Percentiles rank a stretch among this genome's conserved stretches.
These are phyloP conservation scores for Tuberolachnus salignus DNA, from an alignment of 2,888 invertebrate genomes.

Conservation along the genomic window DNA sequence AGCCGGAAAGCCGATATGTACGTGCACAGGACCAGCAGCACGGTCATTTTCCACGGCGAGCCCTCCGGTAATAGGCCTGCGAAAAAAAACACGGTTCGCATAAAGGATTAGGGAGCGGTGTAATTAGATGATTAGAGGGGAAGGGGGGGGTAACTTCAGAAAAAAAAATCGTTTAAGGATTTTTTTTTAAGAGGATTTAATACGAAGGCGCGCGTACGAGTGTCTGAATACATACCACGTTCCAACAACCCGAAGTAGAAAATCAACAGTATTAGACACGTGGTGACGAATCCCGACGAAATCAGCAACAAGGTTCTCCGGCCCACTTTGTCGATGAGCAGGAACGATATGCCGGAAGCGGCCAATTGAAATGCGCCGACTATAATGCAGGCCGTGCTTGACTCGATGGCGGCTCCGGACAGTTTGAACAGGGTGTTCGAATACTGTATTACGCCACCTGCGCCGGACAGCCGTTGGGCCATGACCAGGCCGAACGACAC, in stretches of 20 bases:
- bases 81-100: not conserved
- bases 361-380: slow-evolving; percentile 62
- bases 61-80: not conserved
- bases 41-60: slow-evolving; percentile 7
- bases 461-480: slow-evolving; percentile 62
- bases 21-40: slow-evolving; percentile 60
- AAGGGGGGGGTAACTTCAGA: too few species aligned
- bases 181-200: too few species aligned
- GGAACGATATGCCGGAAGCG: slow-evolving; percentile 59
- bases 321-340: slow-evolving; percentile 62
- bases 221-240: slow-evolving; percentile 40
- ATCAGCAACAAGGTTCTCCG: slow-evolving; percentile 63
- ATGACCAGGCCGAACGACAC: slow-evolving; percentile 63
- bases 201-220: too few species aligned
- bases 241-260: slow-evolving; percentile 60
- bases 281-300: slow-evolving; percentile 62
- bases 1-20: slow-evolving; percentile 62
- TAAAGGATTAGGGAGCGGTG: not conserved
- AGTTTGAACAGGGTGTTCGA: slow-evolving; percentile 60
- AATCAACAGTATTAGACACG: slow-evolving; percentile 61
- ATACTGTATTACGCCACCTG: slow-evolving; percentile 62
- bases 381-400: slow-evolving; percentile 62
- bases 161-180: too few species aligned
- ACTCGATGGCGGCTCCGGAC: slow-evolving; percentile 59
- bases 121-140: too few species aligned